Percentiles rank a stretch among this genome's conserved stretches.
Evolutionary conservation across 1,140 invertebrate genomes (phyloP).

Genomic region (Diploscapter pachys): DNA sequence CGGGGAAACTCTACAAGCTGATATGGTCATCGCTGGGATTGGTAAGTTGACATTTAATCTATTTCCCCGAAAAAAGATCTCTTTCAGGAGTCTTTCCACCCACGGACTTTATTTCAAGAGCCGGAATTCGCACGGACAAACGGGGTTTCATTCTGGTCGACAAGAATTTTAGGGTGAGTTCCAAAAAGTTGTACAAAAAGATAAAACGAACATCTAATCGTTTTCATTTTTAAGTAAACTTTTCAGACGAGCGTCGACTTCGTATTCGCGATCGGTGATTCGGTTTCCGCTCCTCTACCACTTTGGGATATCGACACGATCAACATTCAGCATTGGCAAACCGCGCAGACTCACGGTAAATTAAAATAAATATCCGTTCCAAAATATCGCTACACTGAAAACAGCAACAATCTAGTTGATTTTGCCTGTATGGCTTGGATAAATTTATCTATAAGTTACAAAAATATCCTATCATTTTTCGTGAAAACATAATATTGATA

Average conservation of each 20-base stretch:
- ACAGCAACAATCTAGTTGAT: too few species aligned
- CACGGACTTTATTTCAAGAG: slow-evolving; percentile 14
- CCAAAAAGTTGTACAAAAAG: neutral
- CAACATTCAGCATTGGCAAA: slow-evolving; percentile 37
- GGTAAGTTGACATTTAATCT: slow-evolving; percentile 9
- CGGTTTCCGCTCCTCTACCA: slow-evolving; percentile 25
- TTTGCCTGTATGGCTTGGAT: too few species aligned
- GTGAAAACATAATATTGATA: neutral
- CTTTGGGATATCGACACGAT: slow-evolving; percentile 26
- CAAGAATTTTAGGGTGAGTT: slow-evolving; percentile 31
- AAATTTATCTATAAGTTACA: too few species aligned
- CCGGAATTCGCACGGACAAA: slow-evolving; percentile 18
- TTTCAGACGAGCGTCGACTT: slow-evolving; percentile 21
- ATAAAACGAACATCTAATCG: neutral
- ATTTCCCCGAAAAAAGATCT: neutral
- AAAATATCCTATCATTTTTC: too few species aligned
- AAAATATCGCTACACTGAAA: neutral
- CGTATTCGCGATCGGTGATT: slow-evolving; percentile 28
- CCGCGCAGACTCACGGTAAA: slow-evolving; percentile 31
- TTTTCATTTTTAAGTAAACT: too few species aligned
- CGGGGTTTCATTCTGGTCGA: slow-evolving; percentile 31
- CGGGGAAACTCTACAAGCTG: slow-evolving; percentile 16
- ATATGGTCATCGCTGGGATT: slow-evolving; percentile 27
- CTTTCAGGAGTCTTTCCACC: slow-evolving; percentile 22
- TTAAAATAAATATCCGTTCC: neutral